Evolutionary conservation across 2,797 vertebrate species (phyloP).

Genomic region (Pristis pectinata): DNA sequence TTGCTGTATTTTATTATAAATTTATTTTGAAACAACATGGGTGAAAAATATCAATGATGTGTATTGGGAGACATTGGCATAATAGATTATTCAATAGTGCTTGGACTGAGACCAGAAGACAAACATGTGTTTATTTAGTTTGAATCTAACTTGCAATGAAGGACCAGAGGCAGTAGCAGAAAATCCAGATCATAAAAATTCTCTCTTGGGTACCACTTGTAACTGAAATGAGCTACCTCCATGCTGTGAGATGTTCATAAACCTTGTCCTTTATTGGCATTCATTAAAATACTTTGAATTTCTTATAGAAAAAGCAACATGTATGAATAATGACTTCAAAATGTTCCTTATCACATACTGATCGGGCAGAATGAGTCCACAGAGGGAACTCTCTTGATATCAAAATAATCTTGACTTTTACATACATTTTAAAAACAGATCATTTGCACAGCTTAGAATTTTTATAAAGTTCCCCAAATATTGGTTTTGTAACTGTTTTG

Average conservation of each 20-base stretch:
- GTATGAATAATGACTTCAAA: neutral
- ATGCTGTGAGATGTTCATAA: neutral
- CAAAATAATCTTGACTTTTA: neutral
- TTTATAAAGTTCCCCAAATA: conserved; percentile 13
- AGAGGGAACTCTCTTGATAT: neutral
- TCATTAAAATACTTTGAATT: conserved; percentile 23
- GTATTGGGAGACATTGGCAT: neutral
- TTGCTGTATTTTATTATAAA: neutral
- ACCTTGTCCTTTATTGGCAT: neutral
- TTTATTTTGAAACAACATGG: neutral
- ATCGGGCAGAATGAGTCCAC: neutral
- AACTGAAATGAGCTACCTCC: neutral
- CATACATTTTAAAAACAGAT: conserved; percentile 27
- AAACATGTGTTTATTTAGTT: neutral
- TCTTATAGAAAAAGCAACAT: neutral
- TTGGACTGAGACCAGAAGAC: neutral
- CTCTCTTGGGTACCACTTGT: neutral
- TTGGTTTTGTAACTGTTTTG: neutral
- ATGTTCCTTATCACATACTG: conserved; percentile 8
- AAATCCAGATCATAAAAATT: neutral
- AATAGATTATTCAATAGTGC: neutral
- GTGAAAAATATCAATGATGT: neutral
- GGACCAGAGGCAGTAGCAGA: neutral
- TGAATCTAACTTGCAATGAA: neutral
- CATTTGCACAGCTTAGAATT: neutral